Evolutionary conservation across 1,140 invertebrate genomes (phyloP).

Genomic region (Pseudobourletiella spinata): DNA sequence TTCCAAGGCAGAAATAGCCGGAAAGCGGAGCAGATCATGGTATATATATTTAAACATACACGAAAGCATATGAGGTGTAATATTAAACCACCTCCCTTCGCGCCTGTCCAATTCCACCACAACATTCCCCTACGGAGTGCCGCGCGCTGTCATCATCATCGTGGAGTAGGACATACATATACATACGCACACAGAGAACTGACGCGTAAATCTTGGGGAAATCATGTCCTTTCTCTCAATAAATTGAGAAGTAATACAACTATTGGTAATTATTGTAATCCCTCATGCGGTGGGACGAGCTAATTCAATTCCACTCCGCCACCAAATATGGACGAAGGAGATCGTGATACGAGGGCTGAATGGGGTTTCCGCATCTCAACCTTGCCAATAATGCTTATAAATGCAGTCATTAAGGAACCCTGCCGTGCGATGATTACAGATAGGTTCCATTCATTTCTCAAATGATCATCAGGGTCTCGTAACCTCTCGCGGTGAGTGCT

Average conservation of each 20-base stretch:
- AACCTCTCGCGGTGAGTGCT: too few relatives aligned
- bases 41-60: background rate
- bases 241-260: too few relatives aligned
- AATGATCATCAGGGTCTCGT: background rate
- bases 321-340: background rate
- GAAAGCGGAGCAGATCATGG: background rate
- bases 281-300: too few relatives aligned
- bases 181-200: too few relatives aligned
- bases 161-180: too few relatives aligned
- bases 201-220: too few relatives aligned
- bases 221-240: too few relatives aligned
- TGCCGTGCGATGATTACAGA: background rate
- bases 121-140: too few relatives aligned
- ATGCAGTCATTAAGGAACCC: background rate
- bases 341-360: background rate
- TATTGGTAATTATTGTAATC: too few relatives aligned
- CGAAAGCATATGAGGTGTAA: background rate
- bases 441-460: background rate
- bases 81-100: background rate
- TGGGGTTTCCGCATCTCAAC: background rate
- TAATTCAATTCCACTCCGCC: background rate
- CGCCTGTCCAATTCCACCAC: too few relatives aligned
- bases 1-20: background rate
- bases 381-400: background rate
- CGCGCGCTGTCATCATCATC: too few relatives aligned